phyloP scores from a whole-genome alignment of 2,888 invertebrate species.

The Leptopterna dolabrata region DNA sequence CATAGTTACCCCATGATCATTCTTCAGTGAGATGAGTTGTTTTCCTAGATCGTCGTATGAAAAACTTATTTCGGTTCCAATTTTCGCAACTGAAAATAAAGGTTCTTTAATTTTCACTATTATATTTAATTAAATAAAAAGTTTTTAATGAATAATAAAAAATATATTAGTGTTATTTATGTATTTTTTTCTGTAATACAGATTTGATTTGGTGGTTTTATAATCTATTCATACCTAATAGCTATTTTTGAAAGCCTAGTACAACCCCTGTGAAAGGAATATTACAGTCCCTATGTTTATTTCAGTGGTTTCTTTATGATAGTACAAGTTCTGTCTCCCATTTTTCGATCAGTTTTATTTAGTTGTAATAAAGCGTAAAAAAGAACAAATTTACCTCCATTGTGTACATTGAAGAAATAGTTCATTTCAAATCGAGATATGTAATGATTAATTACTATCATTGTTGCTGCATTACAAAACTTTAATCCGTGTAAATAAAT shows the following conservation, averaged over 20 bases:
- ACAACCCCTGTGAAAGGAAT: not conserved
- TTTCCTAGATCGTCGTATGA: constrained; percentile 44
- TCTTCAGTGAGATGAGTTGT: constrained; percentile 42
- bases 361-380: too few species aligned
- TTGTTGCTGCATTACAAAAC: constrained; percentile 37
- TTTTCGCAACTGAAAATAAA: not conserved
- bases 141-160: constrained; percentile 8
- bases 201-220: constrained; percentile 6
- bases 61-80: not conserved
- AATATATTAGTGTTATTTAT: constrained; percentile 2
- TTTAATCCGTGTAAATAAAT: constrained; percentile 36
- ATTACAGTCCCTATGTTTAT: not conserved
- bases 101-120: constrained; percentile 17
- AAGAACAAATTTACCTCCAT: too few species aligned
- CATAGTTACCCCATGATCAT: constrained; percentile 57
- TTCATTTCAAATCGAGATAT: not conserved
- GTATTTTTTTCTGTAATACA: constrained; percentile 47
- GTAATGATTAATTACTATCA: not conserved
- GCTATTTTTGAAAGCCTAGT: not conserved
- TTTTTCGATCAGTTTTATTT: too few species aligned
- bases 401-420: too few species aligned
- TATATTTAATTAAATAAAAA: not conserved
- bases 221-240: constrained; percentile 22
- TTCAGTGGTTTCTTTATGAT: not conserved
- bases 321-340: not conserved